These are phyloP conservation scores for Mormyrops attenuatus DNA, from an alignment of 2,797 vertebrate species.

Conservation along the genomic window DNA sequence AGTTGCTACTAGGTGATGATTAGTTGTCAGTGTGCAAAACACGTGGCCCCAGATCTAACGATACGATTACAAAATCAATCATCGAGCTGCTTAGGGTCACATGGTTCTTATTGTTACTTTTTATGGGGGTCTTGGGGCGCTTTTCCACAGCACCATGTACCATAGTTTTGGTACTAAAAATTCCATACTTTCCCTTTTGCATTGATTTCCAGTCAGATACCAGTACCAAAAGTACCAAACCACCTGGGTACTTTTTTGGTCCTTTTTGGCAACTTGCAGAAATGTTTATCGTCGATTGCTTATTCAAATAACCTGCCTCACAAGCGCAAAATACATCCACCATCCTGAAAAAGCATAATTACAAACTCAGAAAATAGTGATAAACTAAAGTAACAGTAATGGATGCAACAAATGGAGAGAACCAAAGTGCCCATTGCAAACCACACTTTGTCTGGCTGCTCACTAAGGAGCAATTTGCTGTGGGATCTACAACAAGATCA, in stretches of 20 bases:
- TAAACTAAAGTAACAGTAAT: not conserved
- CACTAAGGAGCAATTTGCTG: not conserved
- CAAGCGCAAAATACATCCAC: not conserved
- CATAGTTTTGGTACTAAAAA: not conserved
- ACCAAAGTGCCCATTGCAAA: not conserved
- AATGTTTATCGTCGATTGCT: not conserved
- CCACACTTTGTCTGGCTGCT: not conserved
- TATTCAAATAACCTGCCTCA: not conserved
- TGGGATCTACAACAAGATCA: not conserved
- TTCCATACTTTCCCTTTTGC: not conserved
- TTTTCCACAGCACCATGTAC: not conserved
- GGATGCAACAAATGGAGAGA: not conserved
- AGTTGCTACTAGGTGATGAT: not conserved
- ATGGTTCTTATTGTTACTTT: not conserved
- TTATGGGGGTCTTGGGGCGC: not conserved
- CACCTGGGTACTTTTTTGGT: not conserved
- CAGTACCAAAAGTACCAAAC: not conserved
- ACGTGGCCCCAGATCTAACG: not conserved
- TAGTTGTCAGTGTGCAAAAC: not conserved
- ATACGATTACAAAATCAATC: not conserved
- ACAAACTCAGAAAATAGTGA: not conserved
- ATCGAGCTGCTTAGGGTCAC: not conserved
- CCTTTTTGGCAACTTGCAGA: not conserved
- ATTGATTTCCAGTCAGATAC: not conserved
- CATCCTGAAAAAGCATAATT: not conserved